These are phyloP conservation scores for Tenebrio molitor DNA, from an alignment of 1,140 invertebrate species.

Conservation along the genomic window DNA sequence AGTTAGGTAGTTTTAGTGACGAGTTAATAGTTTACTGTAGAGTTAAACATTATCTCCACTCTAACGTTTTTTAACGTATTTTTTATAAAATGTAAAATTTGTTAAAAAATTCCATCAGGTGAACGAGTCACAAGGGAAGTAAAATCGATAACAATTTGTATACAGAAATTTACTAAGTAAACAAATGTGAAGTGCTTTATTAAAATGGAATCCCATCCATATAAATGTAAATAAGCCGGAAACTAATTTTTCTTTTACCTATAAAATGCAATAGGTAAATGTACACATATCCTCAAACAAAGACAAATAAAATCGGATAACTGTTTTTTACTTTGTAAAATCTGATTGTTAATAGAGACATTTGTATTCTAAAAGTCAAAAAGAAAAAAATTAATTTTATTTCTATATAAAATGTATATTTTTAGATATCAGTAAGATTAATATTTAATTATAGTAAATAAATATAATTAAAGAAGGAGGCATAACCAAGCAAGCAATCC, in stretches of 20 bases:
- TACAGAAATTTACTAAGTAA: conserved; percentile 37
- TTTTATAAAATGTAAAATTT: conserved; percentile 35
- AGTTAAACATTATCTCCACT: no score
- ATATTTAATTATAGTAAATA: no score
- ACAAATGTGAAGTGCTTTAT: conserved; percentile 41
- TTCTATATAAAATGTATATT: no score
- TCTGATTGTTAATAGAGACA: no score
- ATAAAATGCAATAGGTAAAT: background rate
- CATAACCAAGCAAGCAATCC: no score
- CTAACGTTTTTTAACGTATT: no score
- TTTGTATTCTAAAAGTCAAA: no score
- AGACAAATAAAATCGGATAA: background rate
- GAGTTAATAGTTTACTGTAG: no score
- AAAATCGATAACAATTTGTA: conserved; percentile 35
- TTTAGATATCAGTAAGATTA: no score
- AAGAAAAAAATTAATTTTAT: no score
- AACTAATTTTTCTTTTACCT: conserved; percentile 1
- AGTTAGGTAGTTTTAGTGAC: no score
- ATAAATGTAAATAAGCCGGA: conserved; percentile 34
- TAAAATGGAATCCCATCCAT: conserved; percentile 32
- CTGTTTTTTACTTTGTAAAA: background rate
- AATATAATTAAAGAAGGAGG: no score
- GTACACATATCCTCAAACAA: background rate
- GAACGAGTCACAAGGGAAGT: conserved; percentile 20
- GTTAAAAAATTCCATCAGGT: conserved; percentile 41